Evolutionary conservation across 1,140 invertebrate species (phyloP), one percentile per base, ranked within the genome.

Genomic region (Coelopa frigida): DNA sequence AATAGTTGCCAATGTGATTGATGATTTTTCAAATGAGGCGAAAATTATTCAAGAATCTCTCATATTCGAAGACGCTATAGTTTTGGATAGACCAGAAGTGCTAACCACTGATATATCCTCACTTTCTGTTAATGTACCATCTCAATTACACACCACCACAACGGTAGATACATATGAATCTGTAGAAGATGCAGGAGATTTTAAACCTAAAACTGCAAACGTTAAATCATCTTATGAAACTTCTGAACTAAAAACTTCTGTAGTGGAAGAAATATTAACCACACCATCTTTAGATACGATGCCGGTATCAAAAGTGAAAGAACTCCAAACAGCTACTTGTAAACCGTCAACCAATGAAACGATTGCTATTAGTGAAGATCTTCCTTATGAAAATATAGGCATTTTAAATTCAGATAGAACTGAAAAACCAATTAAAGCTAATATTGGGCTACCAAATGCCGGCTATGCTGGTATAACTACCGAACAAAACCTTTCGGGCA

Each of bases 91-190:
- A n/a, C n/a, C n/a, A n/a, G n/a, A n/a, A n/a, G n/a, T n/a, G n/a
- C n/a, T n/a, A n/a, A n/a, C n/a, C n/a, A n/a, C n/a, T n/a, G n/a
- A n/a, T n/a, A n/a, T n/a, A n/a, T n/a, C n/a, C n/a, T n/a, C n/a
- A n/a, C n/a, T n/a, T n/a, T n/a, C n/a, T n/a, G n/a, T n/a, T n/a
- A n/a, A n/a, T n/a, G n/a, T n/a, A n/a, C n/a, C n/a, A n/a, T n/a
- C n/a, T n/a, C n/a, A n/a, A n/a, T n/a, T n/a, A n/a, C n/a, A n/a
- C n/a, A n/a, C n/a, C n/a, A 55, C 39, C 11, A 51, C 46, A 8
- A 53, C 43, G 2, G 47, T 64, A 15, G 50, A 54, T 17, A 35
- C 58, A 10, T 66, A 55, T 14, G 62, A 66, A 52, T 59, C 50
- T 43, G 38, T 62, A 8, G 33, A 56, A 12, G 52, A 57, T 15